Evolutionary conservation across 1,140 invertebrate species (phyloP).

Genomic region (Drosophila athabasca): DNA sequence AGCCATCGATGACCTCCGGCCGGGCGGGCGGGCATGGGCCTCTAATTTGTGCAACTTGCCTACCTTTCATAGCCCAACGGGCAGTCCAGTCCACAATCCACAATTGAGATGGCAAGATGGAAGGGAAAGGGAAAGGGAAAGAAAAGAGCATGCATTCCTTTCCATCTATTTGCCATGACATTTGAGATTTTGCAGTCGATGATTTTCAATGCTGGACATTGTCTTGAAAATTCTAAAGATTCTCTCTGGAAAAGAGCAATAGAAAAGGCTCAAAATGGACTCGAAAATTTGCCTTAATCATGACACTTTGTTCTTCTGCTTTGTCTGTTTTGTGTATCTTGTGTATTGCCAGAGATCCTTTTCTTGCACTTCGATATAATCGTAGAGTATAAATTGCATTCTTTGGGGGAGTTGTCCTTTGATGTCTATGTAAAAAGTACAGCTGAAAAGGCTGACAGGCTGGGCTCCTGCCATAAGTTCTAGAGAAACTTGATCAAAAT

Average conservation of each 20-base stretch:
- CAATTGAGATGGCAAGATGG: background rate
- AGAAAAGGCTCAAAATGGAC: slow-evolving; percentile 64
- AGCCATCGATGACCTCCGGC: slow-evolving; percentile 24
- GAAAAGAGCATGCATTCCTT: slow-evolving; percentile 45
- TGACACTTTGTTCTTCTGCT: slow-evolving; percentile 53
- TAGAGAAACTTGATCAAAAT: no score
- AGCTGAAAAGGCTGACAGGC: background rate
- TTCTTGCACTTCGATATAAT: slow-evolving; percentile 49
- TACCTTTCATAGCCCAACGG: slow-evolving; percentile 23
- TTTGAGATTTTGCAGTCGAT: slow-evolving; percentile 79
- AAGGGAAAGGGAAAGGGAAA: background rate
- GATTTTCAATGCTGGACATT: slow-evolving; percentile 70
- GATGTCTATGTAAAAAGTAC: slow-evolving; percentile 24
- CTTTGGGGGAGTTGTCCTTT: slow-evolving; percentile 19
- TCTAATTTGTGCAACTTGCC: slow-evolving; percentile 80
- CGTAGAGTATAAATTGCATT: slow-evolving; percentile 66
- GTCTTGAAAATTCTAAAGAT: slow-evolving; percentile 33
- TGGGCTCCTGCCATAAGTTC: no score
- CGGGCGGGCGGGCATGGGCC: slow-evolving; percentile 20
- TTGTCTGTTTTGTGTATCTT: slow-evolving; percentile 21
- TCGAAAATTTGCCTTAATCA: slow-evolving; percentile 80
- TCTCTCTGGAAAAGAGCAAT: slow-evolving; percentile 68
- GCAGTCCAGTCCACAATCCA: slow-evolving; percentile 7
- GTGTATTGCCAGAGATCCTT: slow-evolving; percentile 21
- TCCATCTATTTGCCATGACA: slow-evolving; percentile 58